Percentiles rank a stretch among this genome's conserved stretches.
phyloP scores from a whole-genome alignment of 2,113 vertebrate species.

The Myrmecobius fasciatus region DNA sequence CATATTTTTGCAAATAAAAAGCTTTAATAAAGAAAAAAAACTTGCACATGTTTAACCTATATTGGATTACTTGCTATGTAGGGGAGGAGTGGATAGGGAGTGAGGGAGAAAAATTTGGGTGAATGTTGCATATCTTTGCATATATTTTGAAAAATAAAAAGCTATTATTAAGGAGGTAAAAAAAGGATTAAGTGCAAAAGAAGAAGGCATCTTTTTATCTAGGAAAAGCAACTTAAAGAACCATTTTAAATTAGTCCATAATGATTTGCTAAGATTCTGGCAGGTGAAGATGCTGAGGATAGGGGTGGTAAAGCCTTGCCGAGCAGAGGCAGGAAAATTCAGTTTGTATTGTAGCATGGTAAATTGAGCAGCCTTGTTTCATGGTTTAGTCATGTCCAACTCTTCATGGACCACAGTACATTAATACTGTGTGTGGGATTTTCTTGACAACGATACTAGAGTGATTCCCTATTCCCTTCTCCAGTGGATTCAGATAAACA shows the following conservation, averaged over 20 bases:
- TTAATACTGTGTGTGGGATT: neutral
- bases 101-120: too few species aligned
- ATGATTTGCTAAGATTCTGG: neutral
- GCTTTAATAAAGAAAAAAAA: too few species aligned
- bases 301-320: neutral
- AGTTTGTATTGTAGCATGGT: neutral
- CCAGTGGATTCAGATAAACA: neutral
- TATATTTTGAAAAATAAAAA: too few species aligned
- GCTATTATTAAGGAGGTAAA: too few species aligned
- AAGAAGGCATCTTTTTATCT: neutral
- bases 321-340: neutral
- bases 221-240: neutral
- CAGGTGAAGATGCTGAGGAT: neutral
- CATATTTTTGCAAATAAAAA: too few species aligned
- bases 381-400: neutral
- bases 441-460: neutral
- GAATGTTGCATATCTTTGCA: too few species aligned
- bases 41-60: too few species aligned
- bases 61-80: too few species aligned
- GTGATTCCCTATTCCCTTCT: neutral
- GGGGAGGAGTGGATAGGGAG: too few species aligned
- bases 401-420: neutral
- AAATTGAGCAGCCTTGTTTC: neutral
- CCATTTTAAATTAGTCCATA: neutral
- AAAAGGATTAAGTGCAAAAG: too few species aligned